A percentile compares a stretch with the other conserved stretches of the same genome.
phyloP scores from a whole-genome alignment of 1,140 invertebrate genomes.

The Idris sp. region DNA sequence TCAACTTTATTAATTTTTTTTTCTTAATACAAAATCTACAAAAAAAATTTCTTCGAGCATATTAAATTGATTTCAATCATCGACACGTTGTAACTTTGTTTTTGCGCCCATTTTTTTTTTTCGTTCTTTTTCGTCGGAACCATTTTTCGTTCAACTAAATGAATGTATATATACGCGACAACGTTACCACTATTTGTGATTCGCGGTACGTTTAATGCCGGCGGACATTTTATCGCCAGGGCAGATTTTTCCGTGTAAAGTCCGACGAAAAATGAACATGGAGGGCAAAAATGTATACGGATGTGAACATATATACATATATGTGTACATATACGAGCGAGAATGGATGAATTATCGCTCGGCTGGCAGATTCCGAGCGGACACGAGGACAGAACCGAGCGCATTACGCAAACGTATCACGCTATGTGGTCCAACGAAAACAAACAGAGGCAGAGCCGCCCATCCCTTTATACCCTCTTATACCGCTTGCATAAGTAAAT shows the following conservation, averaged over 20 bases:
- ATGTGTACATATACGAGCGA: too few species aligned
- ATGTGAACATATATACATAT: too few species aligned
- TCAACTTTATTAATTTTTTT: too few species aligned
- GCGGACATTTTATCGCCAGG: slow-evolving; percentile 53
- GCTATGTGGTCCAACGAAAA: slow-evolving; percentile 78
- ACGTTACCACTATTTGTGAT: slow-evolving; percentile 58
- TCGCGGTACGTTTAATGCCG: slow-evolving; percentile 57
- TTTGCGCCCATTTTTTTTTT: slow-evolving; percentile 29
- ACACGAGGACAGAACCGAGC: slow-evolving; percentile 67
- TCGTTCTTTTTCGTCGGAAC: too few species aligned
- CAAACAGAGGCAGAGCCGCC: slow-evolving; percentile 72
- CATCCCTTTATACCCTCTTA: slow-evolving; percentile 69
- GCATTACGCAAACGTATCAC: slow-evolving; percentile 79
- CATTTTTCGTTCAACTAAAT: slow-evolving; percentile 33
- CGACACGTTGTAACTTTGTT: slow-evolving; percentile 43
- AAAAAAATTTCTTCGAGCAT: too few species aligned
- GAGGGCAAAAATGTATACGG: slow-evolving; percentile 64
- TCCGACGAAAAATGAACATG: slow-evolving; percentile 68
- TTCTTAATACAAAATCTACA: too few species aligned
- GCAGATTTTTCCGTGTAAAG: slow-evolving; percentile 58
- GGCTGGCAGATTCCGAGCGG: slow-evolving; percentile 70
- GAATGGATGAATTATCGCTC: slow-evolving; percentile 73
- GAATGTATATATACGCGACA: slow-evolving; percentile 51
- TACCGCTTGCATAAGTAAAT: slow-evolving; percentile 73
- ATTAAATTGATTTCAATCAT: slow-evolving; percentile 62